phyloP scores from a whole-genome alignment of 2,888 invertebrate species.

The Cremastinae sp. region DNA sequence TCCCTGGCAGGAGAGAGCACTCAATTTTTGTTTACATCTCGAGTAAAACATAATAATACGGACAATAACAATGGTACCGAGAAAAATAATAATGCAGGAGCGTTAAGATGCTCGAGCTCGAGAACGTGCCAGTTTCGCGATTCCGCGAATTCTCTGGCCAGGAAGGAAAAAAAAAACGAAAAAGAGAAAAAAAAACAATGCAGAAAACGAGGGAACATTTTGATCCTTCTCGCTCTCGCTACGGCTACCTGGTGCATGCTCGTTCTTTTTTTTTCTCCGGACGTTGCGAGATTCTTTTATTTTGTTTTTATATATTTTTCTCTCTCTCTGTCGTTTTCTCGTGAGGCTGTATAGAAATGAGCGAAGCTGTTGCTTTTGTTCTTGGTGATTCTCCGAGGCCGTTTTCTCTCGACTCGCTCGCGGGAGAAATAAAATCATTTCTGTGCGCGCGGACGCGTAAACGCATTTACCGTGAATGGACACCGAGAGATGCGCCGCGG shows the following conservation, averaged over 20 bases:
- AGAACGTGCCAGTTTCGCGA: constrained; percentile 17
- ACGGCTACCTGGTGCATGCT: neutral
- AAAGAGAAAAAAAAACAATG: constrained; percentile 57
- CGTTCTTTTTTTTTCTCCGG: constrained; percentile 10
- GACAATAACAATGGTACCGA: neutral
- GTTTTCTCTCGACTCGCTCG: constrained; percentile 57
- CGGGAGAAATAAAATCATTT: constrained; percentile 43
- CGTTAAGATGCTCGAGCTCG: constrained; percentile 7
- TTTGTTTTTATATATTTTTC: neutral
- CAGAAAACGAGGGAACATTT: constrained; percentile 45
- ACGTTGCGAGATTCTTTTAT: neutral
- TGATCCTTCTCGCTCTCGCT: neutral
- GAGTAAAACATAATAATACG: neutral
- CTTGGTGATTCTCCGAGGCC: constrained; percentile 58
- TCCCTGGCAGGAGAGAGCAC: constrained; percentile 6
- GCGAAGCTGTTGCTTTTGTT: constrained; percentile 69
- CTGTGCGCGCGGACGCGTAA: constrained; percentile 23
- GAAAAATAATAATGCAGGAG: constrained; percentile 2
- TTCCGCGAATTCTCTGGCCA: constrained; percentile 41
- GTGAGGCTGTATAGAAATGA: constrained; percentile 55
- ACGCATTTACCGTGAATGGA: constrained; percentile 5
- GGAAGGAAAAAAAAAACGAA: constrained; percentile 51
- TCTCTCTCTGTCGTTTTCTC: neutral
- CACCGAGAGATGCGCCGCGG: constrained; percentile 30
- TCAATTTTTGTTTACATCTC: constrained; percentile 27